phyloP scores from a whole-genome alignment of 1,140 invertebrate species.

The Sogatella furcifera region DNA sequence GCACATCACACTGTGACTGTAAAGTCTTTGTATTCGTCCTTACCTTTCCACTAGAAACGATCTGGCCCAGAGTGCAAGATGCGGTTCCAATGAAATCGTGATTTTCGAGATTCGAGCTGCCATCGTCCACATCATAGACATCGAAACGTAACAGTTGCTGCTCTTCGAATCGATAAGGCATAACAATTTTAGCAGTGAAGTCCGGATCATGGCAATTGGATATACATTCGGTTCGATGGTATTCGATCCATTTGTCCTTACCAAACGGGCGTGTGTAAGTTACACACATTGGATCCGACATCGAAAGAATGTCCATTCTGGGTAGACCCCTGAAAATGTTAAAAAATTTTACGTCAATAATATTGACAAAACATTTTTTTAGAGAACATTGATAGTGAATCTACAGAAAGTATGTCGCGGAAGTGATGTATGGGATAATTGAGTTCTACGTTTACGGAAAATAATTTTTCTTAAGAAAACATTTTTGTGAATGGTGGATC shows the following conservation, averaged over 20 bases:
- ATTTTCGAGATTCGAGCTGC: slow-evolving; percentile 33
- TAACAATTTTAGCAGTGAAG: slow-evolving; percentile 41
- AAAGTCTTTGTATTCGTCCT: too few species aligned
- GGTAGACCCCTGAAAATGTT: slow-evolving; percentile 36
- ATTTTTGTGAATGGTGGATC: too few species aligned
- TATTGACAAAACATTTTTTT: too few species aligned
- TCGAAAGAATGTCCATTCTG: slow-evolving; percentile 46
- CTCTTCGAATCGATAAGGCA: slow-evolving; percentile 36
- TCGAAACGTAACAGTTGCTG: slow-evolving; percentile 39
- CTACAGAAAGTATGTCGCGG: not conserved
- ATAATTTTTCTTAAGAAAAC: too few species aligned
- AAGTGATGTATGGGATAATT: not conserved
- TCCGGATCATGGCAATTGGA: slow-evolving; percentile 45
- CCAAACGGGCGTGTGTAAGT: slow-evolving; percentile 38
- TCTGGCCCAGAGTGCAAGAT: slow-evolving; percentile 40
- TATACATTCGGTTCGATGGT: slow-evolving; percentile 46
- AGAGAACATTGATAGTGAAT: too few species aligned
- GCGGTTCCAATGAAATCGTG: slow-evolving; percentile 45
- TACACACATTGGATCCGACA: slow-evolving; percentile 50
- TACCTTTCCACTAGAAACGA: slow-evolving; percentile 32
- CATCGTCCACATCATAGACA: slow-evolving; percentile 44
- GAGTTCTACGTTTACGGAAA: too few species aligned
- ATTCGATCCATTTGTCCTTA: slow-evolving; percentile 39
- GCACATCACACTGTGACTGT: too few species aligned
- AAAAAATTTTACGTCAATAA: not conserved